Evolutionary conservation across 2,888 invertebrate genomes (phyloP).

Genomic region (Pandemis corylana): DNA sequence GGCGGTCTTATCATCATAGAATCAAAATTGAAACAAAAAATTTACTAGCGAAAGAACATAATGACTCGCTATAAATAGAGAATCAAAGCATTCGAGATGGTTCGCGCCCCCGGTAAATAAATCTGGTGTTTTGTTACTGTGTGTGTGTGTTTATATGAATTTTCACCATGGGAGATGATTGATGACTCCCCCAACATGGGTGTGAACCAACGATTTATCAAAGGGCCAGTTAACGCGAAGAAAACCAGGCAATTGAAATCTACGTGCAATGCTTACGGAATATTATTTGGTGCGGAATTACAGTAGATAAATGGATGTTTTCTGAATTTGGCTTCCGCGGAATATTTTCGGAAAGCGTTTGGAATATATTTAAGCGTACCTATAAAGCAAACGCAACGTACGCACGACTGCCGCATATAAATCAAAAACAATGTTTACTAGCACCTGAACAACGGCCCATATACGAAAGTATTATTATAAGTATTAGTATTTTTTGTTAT

Average conservation of each 20-base stretch:
- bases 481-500: too few relatives aligned
- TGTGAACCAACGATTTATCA: conserved; percentile 17
- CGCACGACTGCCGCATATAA: conserved; percentile 15
- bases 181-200: conserved; percentile 14
- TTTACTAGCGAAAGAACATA: neutral
- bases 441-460: neutral
- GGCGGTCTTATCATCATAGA: too few relatives aligned
- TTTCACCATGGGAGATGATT: conserved; percentile 17
- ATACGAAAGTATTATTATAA: neutral
- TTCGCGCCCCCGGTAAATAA: neutral
- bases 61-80: neutral
- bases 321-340: neutral
- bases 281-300: conserved; percentile 8
- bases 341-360: conserved; percentile 6
- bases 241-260: conserved; percentile 25
- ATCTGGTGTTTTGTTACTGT: conserved; percentile 6
- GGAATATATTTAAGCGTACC: neutral
- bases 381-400: neutral
- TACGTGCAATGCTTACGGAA: conserved; percentile 19
- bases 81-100: neutral
- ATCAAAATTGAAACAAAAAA: neutral
- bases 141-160: conserved; percentile 3
- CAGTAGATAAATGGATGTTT: conserved; percentile 9
- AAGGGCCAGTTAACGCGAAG: conserved; percentile 14
- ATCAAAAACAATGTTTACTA: conserved; percentile 15